Conservation (phyloP, 2,113 vertebrate species). For the Ornithorhynchus anatinus region DNA sequence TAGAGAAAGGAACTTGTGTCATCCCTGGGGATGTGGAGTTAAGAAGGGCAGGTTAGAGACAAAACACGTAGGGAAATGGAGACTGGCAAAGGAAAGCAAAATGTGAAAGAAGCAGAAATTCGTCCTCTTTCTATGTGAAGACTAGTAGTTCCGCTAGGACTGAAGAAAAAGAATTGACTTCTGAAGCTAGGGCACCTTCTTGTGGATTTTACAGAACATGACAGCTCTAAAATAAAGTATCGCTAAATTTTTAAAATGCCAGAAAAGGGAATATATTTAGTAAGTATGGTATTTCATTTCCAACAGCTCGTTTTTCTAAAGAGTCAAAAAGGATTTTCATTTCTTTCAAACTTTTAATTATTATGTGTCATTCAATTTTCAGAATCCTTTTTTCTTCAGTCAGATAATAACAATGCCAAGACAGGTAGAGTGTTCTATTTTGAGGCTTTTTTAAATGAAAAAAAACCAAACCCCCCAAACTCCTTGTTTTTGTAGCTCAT, state of each 20-base stretch:
- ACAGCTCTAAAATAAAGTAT: neutral
- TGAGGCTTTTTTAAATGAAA: neutral
- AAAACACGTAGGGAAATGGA: no score
- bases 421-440: neutral
- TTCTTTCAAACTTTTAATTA: neutral
- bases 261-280: neutral
- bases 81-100: no score
- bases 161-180: conserved; percentile 1
- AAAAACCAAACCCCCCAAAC: no score
- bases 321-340: neutral
- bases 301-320: no score
- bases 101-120: no score
- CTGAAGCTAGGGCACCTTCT: conserved; percentile 57
- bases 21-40: no score
- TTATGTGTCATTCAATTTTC: neutral
- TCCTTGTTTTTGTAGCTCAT: no score
- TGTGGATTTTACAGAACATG: conserved; percentile 48
- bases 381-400: neutral
- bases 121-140: no score
- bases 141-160: neutral
- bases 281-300: no score
- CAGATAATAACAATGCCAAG: neutral
- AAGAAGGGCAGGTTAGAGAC: no score
- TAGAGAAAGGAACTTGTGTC: no score
- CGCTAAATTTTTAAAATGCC: neutral